phyloP scores from a whole-genome alignment of 2,888 invertebrate species.

The Lasioglossum calceatum region DNA sequence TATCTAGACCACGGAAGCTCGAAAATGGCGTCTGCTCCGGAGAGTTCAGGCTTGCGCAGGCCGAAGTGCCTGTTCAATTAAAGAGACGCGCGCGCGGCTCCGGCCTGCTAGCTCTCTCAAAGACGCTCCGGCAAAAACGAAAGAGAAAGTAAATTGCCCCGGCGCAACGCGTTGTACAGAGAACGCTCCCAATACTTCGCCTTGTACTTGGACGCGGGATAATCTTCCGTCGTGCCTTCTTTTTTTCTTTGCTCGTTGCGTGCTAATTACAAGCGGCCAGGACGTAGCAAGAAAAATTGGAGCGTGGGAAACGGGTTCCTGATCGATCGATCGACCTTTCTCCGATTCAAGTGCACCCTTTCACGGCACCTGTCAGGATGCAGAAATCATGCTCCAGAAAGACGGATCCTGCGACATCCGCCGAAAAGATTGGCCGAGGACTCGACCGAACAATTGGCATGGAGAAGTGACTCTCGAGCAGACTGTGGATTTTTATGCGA shows the following conservation, averaged over 20 bases:
- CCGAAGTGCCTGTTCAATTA: conserved; percentile 34
- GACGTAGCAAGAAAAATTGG: conserved; percentile 46
- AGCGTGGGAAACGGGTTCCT: conserved; percentile 56
- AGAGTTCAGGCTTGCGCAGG: neutral
- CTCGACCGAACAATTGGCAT: neutral
- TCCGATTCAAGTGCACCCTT: conserved; percentile 10
- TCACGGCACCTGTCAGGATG: neutral
- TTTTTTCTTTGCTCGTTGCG: conserved; percentile 21
- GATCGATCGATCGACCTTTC: conserved; percentile 27
- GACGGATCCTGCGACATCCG: neutral
- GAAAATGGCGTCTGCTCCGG: neutral
- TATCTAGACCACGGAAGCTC: neutral
- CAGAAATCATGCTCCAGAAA: neutral
- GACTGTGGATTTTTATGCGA: too few species aligned
- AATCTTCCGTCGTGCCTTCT: conserved; percentile 32
- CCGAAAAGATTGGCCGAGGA: neutral
- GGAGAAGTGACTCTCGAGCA: too few species aligned
- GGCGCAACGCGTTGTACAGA: neutral
- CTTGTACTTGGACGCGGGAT: conserved; percentile 46
- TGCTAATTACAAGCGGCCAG: conserved; percentile 42
- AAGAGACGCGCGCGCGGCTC: conserved; percentile 24
- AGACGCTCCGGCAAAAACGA: conserved; percentile 46
- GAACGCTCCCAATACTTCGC: conserved; percentile 32
- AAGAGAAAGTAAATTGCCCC: conserved; percentile 61
- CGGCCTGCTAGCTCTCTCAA: conserved; percentile 21